phyloP scores from a whole-genome alignment of 1,140 invertebrate species.

The Himalopsyche phryganea region DNA sequence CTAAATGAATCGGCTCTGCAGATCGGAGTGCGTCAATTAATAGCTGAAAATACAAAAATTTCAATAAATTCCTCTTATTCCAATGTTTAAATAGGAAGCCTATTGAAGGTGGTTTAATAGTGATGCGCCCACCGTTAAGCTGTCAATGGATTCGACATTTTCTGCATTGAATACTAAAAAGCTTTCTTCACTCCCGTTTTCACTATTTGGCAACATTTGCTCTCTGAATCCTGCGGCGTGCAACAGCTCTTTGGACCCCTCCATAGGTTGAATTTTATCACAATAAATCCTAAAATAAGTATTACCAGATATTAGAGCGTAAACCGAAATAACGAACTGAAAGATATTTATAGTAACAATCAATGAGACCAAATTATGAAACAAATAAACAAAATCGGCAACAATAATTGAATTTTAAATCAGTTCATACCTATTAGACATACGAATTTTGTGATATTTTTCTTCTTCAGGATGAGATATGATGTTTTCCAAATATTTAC shows the following conservation, averaged over 20 bases:
- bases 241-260: constrained; percentile 80
- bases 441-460: constrained; percentile 87
- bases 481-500: constrained; percentile 90
- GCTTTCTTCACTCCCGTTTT: constrained; percentile 56
- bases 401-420: background rate
- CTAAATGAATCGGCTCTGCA: constrained; percentile 76
- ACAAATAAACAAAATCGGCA: background rate
- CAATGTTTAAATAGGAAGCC: too few species aligned
- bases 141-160: constrained; percentile 53
- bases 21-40: constrained; percentile 72
- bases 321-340: background rate
- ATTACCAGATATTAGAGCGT: background rate
- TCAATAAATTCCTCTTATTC: too few species aligned
- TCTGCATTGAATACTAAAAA: constrained; percentile 62
- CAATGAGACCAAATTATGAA: background rate
- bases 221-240: constrained; percentile 77
- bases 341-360: too few species aligned
- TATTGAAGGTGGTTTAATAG: too few species aligned
- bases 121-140: constrained; percentile 57
- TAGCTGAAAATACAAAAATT: constrained; percentile 46
- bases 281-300: constrained; percentile 49
- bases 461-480: constrained; percentile 79
- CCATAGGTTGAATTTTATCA: constrained; percentile 76
- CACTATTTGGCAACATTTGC: constrained; percentile 50
- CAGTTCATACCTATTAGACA: constrained; percentile 66